Evolutionary conservation across 2,113 vertebrate species (phyloP), one percentile per base, ranked within the genome.

Genomic region (Chunga burmeisteri): DNA sequence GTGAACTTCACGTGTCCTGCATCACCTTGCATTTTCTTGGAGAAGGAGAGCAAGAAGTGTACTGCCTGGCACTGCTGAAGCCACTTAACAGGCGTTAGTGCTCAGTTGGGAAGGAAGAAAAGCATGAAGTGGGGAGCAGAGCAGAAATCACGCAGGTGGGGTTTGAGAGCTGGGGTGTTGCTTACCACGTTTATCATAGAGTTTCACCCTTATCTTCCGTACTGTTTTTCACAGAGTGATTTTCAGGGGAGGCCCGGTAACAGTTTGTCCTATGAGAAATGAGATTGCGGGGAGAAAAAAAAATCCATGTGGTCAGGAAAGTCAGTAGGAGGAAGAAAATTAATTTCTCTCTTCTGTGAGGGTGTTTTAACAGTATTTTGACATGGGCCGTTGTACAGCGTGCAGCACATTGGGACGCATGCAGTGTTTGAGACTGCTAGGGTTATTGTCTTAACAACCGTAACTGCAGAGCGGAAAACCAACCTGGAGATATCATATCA

Each of bases 311-410:
- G 38, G 38, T 75, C 22, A 34, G 32, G 27, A 58, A 93, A 53
- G 11, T 70, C 49, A 70, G 18, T 47, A n/a, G 55, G 30, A 66
- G 27, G 58, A 93, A 82, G 16, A 82, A 75, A 75, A 74, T 61
- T 32, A 0, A 5, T 50, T 83, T 72, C 20, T 70, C 19, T 13
- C 16, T 66, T 62, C 20, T 81, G 0, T 49, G 16, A 15, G 1
- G 58, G 16, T 66, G 7, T 78, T 86, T n/a, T 52, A 46, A 18
- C 25, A n/a, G n/a, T 40, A 58, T 38, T 38, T 38, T 38, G 38
- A 38, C 38, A 3, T 70, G 38, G 10, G 21, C 71, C 7, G 0
- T 67, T 72, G 20, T 70, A 25, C n/a, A n/a, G 44, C 34, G 34
- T 40, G 34, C 62, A 65, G 56, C 22, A 19, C 23, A 7, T 7